Evolutionary conservation across 2,797 vertebrate species (phyloP).

Genomic region (Myotis findleyi): DNA sequence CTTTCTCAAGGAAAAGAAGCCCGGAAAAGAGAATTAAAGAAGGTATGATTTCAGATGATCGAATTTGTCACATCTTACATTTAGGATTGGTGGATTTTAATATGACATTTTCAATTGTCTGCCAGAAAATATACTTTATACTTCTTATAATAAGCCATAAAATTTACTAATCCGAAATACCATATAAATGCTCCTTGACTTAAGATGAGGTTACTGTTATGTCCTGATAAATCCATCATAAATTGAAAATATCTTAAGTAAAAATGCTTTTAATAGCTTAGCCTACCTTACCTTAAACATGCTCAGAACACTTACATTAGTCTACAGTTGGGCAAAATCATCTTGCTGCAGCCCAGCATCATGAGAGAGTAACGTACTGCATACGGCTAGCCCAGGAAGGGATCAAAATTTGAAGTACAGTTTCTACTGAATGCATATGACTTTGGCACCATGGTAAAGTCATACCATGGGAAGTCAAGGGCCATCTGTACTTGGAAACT

Average conservation of each 20-base stretch:
- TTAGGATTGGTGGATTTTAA: constrained; percentile 50
- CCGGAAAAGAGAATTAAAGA: constrained; percentile 97
- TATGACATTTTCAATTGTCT: constrained; percentile 50
- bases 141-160: neutral
- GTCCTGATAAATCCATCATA: neutral
- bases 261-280: neutral
- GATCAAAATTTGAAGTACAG: neutral
- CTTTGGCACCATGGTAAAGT: neutral
- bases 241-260: neutral
- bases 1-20: constrained; percentile 95
- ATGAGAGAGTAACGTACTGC: neutral
- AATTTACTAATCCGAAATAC: neutral
- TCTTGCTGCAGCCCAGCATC: neutral
- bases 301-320: neutral
- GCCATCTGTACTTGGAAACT: neutral
- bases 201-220: neutral
- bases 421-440: neutral
- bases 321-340: neutral
- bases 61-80: neutral
- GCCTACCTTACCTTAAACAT: neutral
- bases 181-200: neutral
- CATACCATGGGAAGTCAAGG: neutral
- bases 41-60: constrained; percentile 88
- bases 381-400: neutral
- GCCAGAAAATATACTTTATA: neutral